These are phyloP conservation scores for Thalpophila matura DNA, from an alignment of 2,888 invertebrate species.

Conservation along the genomic window DNA sequence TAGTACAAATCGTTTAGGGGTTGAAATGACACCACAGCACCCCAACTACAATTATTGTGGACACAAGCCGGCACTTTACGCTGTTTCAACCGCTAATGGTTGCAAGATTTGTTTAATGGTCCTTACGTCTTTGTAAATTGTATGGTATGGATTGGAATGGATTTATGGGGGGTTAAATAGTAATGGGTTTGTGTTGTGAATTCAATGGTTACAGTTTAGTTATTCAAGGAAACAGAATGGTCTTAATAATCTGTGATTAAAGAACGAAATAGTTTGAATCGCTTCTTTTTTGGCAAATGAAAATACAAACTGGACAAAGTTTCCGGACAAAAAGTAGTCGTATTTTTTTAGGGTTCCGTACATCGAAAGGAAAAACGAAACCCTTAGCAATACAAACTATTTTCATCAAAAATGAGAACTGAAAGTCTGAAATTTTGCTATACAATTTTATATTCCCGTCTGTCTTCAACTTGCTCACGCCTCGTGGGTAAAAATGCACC, in stretches of 20 bases:
- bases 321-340: too few relatives aligned
- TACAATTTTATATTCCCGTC: too few relatives aligned
- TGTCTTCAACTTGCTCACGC: too few relatives aligned
- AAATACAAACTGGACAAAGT: too few relatives aligned
- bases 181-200: background rate
- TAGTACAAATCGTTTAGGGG: constrained; percentile 55
- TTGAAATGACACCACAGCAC: constrained; percentile 40
- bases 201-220: background rate
- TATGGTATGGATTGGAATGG: constrained; percentile 50
- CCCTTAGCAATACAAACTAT: too few relatives aligned
- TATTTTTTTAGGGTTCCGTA: too few relatives aligned
- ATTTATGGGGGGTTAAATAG: constrained; percentile 33
- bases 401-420: too few relatives aligned
- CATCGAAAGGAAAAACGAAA: too few relatives aligned
- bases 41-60: constrained; percentile 53
- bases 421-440: too few relatives aligned
- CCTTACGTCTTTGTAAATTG: constrained; percentile 58
- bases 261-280: too few relatives aligned
- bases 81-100: constrained; percentile 59
- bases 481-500: too few relatives aligned
- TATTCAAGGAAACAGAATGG: background rate
- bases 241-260: background rate
- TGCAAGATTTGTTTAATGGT: constrained; percentile 63
- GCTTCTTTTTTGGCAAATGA: too few relatives aligned
- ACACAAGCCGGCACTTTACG: constrained; percentile 54